These are phyloP conservation scores for Cryptoleucopteryx plumbea DNA, from an alignment of 2,113 vertebrate genomes.

Conservation along the genomic window DNA sequence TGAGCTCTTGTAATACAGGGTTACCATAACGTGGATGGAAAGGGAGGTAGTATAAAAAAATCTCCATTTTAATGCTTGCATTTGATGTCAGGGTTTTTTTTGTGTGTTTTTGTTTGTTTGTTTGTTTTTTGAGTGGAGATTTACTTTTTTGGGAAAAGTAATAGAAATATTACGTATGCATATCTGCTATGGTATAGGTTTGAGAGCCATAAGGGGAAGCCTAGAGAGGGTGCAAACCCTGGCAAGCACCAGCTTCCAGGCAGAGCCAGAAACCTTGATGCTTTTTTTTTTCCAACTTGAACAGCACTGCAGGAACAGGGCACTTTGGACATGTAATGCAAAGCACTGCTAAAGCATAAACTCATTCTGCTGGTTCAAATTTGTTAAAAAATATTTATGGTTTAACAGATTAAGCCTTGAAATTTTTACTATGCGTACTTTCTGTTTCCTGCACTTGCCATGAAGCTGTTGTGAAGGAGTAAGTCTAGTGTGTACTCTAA, in stretches of 20 bases:
- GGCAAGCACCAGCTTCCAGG: not conserved
- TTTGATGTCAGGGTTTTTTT: not conserved
- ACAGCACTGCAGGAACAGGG: not conserved
- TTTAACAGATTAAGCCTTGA: not conserved
- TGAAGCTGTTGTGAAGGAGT: not conserved
- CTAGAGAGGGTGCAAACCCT: not conserved
- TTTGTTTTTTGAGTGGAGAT: not conserved
- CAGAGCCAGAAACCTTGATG: not conserved
- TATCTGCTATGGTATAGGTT: not conserved
- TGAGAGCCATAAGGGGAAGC: not conserved
- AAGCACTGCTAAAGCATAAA: not conserved
- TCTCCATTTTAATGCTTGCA: not conserved
- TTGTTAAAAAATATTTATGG: not conserved
- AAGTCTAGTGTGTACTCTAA: not conserved
- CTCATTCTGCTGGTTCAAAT: not conserved
- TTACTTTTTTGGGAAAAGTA: not conserved
- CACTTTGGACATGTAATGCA: not conserved
- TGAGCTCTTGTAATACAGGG: not conserved
- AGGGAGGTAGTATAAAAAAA: not conserved
- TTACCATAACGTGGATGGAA: not conserved
- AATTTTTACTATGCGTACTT: not conserved
- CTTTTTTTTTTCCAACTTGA: not conserved
- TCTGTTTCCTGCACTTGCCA: not conserved
- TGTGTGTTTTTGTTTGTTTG: not conserved
- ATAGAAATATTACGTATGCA: not conserved